Evolutionary conservation across 2,888 invertebrate species (phyloP), one percentile per base, ranked within the genome.

Genomic region (Crocallis elinguaria): DNA sequence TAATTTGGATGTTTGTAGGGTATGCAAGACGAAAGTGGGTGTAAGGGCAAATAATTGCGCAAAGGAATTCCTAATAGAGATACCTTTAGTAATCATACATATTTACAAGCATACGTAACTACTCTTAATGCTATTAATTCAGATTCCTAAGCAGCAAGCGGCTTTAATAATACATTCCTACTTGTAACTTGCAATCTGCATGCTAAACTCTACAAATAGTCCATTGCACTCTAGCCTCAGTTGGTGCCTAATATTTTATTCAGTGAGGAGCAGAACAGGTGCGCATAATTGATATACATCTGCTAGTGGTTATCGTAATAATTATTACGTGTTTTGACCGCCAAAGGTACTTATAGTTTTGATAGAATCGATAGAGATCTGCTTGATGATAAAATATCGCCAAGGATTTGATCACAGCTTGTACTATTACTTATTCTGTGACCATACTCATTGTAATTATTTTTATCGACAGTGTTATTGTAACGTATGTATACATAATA

Each of bases 101-200:
- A 74, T 71, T 73, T 58, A 71, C 69, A 65, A 64, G 65, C 46
- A 25, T 57, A 71, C 69, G 64, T 64, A 65, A 44, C 21, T 50
- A 43, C 56, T 41, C 45, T 49, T 62, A 64, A 61, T 64, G 66
- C 68, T 69, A 77, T 73, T 74, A 75, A 74, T 69, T 69, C 74
- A 60, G 65, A 79, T 79, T 71, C 78, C 76, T 68, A 48, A 67
- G 68, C 63, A 57, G 68, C 63, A 62, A 64, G 64, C 55, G 59
- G 52, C 73, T 80, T 86, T 73, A 82, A 82, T 82, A 82, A 79
- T 78, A 73, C 77, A 79, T 74, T 50, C 56, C 51, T 49, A 56
- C 61, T 69, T 75, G 69, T 66, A 71, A 69, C 67, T 56, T 55
- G 59, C 59, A 64, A 69, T 69, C 71, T 67, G 69, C 66, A 70